A percentile compares a stretch with the other conserved stretches of the same genome.
These are phyloP conservation scores for Artemia sp. DNA, from an alignment of 2,888 invertebrate species.

Conservation along the genomic window DNA sequence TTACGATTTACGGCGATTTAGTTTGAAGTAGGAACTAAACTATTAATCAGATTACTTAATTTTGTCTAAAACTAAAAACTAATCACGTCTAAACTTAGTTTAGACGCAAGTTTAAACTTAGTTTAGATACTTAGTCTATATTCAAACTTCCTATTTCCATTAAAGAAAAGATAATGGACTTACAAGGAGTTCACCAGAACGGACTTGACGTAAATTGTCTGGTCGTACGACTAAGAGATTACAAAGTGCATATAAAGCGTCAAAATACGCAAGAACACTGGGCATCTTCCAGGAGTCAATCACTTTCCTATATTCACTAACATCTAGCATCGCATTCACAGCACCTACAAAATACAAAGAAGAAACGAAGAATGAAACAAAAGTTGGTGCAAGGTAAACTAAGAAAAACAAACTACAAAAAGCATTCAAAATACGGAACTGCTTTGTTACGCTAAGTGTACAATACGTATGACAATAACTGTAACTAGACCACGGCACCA, in stretches of 20 bases:
- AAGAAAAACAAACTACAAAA: constrained; percentile 25
- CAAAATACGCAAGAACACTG: constrained; percentile 71
- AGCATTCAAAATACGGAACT: too few species aligned
- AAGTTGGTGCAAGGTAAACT: neutral
- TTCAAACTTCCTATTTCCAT: too few species aligned
- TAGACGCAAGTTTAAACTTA: too few species aligned
- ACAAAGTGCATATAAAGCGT: constrained; percentile 84
- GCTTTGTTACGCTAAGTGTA: too few species aligned
- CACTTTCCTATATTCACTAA: constrained; percentile 86
- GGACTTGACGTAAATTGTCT: constrained; percentile 86
- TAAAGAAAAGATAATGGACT: constrained; percentile 29
- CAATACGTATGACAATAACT: too few species aligned
- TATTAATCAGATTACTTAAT: too few species aligned
- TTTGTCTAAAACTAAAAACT: too few species aligned
- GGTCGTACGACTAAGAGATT: constrained; percentile 87
- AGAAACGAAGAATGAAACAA: constrained; percentile 17
- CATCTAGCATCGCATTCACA: constrained; percentile 93
- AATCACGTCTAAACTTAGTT: too few species aligned
- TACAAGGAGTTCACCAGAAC: constrained; percentile 83
- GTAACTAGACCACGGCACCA: too few species aligned
- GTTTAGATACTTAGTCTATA: too few species aligned
- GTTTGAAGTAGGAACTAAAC: too few species aligned
- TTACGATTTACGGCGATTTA: too few species aligned
- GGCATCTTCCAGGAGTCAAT: constrained; percentile 58
- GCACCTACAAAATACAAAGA: constrained; percentile 45